Base-by-base conservation (phyloP, 2,113 vertebrate species). In the Clupea harengus region DNA sequence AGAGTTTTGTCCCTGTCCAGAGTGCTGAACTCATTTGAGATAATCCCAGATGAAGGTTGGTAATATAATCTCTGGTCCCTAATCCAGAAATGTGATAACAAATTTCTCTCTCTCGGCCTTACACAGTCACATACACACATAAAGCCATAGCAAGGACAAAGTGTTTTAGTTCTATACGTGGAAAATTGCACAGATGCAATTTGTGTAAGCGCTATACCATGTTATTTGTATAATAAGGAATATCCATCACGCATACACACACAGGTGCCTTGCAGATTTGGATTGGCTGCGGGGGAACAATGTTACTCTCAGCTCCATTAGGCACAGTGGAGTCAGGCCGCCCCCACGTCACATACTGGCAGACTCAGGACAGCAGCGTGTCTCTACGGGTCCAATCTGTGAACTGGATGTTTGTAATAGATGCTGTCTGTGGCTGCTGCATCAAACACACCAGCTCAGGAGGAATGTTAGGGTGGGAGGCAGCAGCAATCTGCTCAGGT, bases 31-130 rank as follows among this genome's bases (percentile, higher is more conserved):
- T 78, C 32, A 78, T 78, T 28, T 28, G 45, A 32, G 54, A 78
- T 84, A 75, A 84, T 84, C 83, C 67, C 11, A 64, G 83, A 84
- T 84, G 60, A 84, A 50, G 25, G 25, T 8, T 28, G 7, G 44
- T 84, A 84, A 84, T 84, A 78, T 84, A 84, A 84, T 84, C 60
- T 78, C 45, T 49, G 67, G 83, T 28, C 4, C 32, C 28, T 84
- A 80, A 84, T 84, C 67, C 72, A 45, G 78, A 84, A 72, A 54
- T 67, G 78, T 84, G 57, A 49, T 57, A 32, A 49, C 47, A 49
- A 6, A 49, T 11, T 7, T 15, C 81, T 22, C 5, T 18, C 81
- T 11, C 9, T 2, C 47, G 13, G 9, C 8, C 9, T 11, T 49
- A 60, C 18, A 60, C 17, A 39, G 39, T 39, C 39, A 60, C 54